Conservation (phyloP, 2,888 invertebrate species). For the Rhagophthalmus giganteus region DNA sequence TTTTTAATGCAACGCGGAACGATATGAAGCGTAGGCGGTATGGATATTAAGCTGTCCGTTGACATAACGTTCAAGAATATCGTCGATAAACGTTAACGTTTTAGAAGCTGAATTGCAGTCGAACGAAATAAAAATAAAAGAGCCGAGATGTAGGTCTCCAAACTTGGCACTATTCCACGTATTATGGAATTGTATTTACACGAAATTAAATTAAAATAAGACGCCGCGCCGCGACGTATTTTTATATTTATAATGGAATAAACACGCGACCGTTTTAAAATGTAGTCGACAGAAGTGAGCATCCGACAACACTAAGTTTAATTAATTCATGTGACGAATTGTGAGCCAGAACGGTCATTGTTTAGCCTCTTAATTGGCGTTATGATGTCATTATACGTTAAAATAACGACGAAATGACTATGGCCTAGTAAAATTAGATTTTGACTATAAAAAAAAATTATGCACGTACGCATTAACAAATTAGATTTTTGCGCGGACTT, state of each 20-base stretch:
- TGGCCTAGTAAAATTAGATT: too few species aligned
- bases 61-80: constrained; percentile 41
- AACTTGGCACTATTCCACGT: too few species aligned
- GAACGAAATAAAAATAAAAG: too few species aligned
- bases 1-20: constrained; percentile 37
- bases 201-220: too few species aligned
- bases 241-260: too few species aligned
- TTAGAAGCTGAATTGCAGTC: too few species aligned
- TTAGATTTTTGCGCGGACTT: too few species aligned
- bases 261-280: not conserved
- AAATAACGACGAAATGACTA: constrained; percentile 3
- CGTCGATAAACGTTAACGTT: not conserved
- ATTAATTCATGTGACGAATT: constrained; percentile 38
- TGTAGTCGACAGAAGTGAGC: constrained; percentile 2
- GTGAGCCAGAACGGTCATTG: constrained; percentile 32
- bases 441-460: too few species aligned
- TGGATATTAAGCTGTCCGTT: constrained; percentile 45
- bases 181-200: too few species aligned
- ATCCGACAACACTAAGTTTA: constrained; percentile 26
- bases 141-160: too few species aligned
- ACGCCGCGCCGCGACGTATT: too few species aligned
- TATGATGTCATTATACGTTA: constrained; percentile 41
- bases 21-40: constrained; percentile 46
- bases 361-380: constrained; percentile 47
- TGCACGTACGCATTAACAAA: too few species aligned